A percentile compares a stretch with the other conserved stretches of the same genome.
Conservation (phyloP, 2,888 invertebrate genomes). For the Athalia circularis region DNA sequence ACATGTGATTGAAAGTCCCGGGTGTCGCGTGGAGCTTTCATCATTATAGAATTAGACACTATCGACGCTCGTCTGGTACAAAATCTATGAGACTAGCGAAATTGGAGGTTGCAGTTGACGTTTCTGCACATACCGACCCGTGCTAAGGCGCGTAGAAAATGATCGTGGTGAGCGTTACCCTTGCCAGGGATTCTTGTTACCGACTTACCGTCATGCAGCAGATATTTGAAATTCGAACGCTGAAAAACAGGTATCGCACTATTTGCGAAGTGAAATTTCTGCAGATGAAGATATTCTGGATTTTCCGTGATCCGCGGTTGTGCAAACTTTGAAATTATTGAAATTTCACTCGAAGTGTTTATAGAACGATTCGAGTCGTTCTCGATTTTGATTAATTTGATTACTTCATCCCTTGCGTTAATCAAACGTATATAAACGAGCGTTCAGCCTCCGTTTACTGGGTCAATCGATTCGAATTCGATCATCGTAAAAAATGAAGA, state of each 20-base stretch:
- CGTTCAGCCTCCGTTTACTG: too few relatives aligned
- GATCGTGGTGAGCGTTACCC: not conserved
- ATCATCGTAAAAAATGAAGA: too few relatives aligned
- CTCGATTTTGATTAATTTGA: too few relatives aligned
- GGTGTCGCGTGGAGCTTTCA: too few relatives aligned
- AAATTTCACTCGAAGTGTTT: too few relatives aligned
- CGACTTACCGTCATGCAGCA: constrained; percentile 21
- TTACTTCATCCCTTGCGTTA: too few relatives aligned
- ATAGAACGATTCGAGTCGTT: too few relatives aligned
- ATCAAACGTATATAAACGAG: too few relatives aligned
- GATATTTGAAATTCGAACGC: not conserved
- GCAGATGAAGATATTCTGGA: not conserved
- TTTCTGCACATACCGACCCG: constrained; percentile 16
- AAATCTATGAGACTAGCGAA: not conserved
- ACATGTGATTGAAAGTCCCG: too few relatives aligned
- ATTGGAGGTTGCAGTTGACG: not conserved
- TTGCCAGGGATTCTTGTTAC: not conserved
- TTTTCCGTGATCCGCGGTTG: not conserved
- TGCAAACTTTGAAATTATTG: too few relatives aligned
- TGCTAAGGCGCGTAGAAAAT: not conserved
- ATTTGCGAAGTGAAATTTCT: not conserved
- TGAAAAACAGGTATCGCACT: constrained; percentile 1
- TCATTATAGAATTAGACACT: not conserved
- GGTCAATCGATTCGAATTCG: too few relatives aligned
- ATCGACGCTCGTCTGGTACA: not conserved